Conservation (phyloP, 2,797 vertebrate species). For the Sebastes vulpes region DNA sequence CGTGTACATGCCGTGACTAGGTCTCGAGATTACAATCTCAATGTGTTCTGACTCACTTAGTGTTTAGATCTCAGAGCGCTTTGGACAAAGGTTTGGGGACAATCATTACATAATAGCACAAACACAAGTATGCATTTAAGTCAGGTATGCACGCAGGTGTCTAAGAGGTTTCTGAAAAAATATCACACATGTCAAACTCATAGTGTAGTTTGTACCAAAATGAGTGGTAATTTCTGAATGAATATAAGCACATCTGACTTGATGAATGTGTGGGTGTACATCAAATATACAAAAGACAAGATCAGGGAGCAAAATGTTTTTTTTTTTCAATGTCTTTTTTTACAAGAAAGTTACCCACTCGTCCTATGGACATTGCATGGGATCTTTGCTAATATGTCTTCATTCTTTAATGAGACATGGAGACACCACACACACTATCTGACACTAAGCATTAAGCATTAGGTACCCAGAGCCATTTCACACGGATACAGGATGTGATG, state of each 20-base stretch:
- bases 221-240: neutral
- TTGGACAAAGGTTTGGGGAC: neutral
- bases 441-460: neutral
- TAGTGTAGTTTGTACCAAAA: neutral
- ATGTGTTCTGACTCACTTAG: neutral
- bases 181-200: neutral
- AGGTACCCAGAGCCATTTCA: neutral
- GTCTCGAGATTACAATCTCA: neutral
- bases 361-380: neutral
- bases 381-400: neutral
- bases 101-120: neutral
- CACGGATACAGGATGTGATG: neutral
- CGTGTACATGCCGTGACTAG: neutral
- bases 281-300: neutral
- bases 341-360: neutral
- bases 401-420: neutral
- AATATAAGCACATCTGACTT: neutral
- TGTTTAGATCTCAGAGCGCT: neutral
- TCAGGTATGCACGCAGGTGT: neutral
- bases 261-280: neutral
- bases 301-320: neutral
- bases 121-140: neutral
- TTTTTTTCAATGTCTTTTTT: neutral
- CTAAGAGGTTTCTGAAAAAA: neutral
- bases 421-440: neutral